These are phyloP conservation scores for Ophion obscuratus DNA, from an alignment of 2,888 invertebrate genomes.

Conservation along the genomic window DNA sequence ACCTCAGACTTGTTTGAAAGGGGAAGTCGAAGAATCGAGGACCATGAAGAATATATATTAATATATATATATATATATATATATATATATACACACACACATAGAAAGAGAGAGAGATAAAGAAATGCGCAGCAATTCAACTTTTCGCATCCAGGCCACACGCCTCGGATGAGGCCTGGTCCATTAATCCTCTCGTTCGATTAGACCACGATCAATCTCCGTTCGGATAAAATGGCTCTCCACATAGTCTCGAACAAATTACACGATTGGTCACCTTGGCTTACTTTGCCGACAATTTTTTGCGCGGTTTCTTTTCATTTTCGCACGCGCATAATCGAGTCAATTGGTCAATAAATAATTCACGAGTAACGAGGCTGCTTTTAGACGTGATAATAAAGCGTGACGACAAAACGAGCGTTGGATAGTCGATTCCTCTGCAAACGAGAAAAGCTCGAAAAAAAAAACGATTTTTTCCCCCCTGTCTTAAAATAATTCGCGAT, in stretches of 20 bases:
- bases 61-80: too few species aligned
- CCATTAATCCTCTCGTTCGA: slow-evolving; percentile 42
- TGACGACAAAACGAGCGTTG: too few species aligned
- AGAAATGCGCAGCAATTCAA: slow-evolving; percentile 20
- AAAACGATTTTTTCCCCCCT: background rate
- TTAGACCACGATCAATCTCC: slow-evolving; percentile 27
- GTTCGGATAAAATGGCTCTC: slow-evolving; percentile 6
- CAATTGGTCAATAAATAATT: background rate
- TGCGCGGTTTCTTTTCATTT: background rate
- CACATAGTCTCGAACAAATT: slow-evolving; percentile 26
- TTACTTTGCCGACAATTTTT: background rate
- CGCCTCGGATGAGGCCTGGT: slow-evolving; percentile 4
- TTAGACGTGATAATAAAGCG: background rate
- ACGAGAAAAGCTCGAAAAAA: background rate
- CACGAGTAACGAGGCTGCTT: background rate
- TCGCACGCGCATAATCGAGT: too few species aligned
- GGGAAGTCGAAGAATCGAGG: slow-evolving; percentile 26
- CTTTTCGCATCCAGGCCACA: slow-evolving; percentile 36
- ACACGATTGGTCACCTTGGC: background rate
- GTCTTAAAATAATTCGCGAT: background rate
- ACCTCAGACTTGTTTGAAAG: slow-evolving; percentile 21
- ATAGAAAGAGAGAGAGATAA: background rate
- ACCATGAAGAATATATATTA: slow-evolving; percentile 7
- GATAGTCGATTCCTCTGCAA: too few species aligned
- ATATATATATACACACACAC: too few species aligned